phyloP scores from a whole-genome alignment of 2,113 vertebrate species.

The Diglossa brunneiventris region DNA sequence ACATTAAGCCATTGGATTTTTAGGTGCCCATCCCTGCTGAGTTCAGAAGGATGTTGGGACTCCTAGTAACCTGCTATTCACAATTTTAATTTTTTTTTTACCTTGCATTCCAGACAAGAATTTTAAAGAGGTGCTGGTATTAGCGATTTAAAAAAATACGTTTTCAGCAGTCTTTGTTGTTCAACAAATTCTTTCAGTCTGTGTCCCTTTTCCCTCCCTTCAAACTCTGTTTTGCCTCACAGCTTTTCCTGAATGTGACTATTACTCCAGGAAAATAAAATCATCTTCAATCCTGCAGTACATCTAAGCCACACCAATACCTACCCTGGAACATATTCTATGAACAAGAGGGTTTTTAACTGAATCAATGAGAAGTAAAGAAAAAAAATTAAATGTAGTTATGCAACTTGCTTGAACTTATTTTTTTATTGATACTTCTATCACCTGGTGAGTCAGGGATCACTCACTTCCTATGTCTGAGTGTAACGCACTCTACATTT shows the following conservation, averaged over 20 bases:
- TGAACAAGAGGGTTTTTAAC: not conserved
- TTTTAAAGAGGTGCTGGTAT: not conserved
- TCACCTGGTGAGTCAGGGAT: not conserved
- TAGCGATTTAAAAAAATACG: not conserved
- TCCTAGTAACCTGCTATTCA: not conserved
- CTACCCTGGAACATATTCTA: not conserved
- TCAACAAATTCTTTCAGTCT: not conserved
- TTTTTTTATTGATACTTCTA: not conserved
- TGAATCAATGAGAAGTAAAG: not conserved
- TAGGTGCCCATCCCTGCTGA: not conserved
- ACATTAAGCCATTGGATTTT: not conserved
- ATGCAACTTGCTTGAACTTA: not conserved
- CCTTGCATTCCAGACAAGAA: not conserved
- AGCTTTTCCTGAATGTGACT: not conserved
- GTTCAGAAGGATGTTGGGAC: not conserved
- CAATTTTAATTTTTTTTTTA: not conserved
- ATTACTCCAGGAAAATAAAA: not conserved
- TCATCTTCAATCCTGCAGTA: not conserved
- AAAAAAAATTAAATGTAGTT: not conserved
- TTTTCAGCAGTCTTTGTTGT: not conserved
- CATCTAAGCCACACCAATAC: not conserved
- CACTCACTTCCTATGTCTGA: not conserved
- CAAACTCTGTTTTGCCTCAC: fast-evolving
- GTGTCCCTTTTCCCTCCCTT: not conserved
- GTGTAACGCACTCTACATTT: not conserved